Conservation (phyloP, 2,888 invertebrate genomes). For the Arge pagana region DNA sequence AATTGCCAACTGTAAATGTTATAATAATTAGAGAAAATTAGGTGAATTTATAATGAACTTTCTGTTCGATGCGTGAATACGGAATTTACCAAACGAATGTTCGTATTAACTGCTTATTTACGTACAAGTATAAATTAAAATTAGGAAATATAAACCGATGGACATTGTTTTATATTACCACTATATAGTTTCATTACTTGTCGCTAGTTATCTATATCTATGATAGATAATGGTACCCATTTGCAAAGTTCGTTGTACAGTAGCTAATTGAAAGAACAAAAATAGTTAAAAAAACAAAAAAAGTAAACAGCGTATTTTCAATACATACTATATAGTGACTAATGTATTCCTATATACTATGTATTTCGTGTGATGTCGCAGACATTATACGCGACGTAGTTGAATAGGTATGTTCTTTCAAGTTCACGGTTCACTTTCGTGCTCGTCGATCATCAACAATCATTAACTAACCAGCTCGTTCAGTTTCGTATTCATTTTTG, state of each 20-base stretch:
- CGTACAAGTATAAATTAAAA: constrained; percentile 33
- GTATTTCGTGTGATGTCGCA: too few relatives aligned
- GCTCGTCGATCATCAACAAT: too few relatives aligned
- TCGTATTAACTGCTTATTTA: constrained; percentile 34
- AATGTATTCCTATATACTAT: too few relatives aligned
- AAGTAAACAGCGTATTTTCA: too few relatives aligned
- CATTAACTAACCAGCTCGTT: too few relatives aligned
- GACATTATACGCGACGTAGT: too few relatives aligned
- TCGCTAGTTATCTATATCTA: constrained; percentile 43
- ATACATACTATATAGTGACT: too few relatives aligned
- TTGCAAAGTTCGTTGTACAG: constrained; percentile 46
- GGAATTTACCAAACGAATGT: constrained; percentile 33
- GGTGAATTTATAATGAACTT: constrained; percentile 6
- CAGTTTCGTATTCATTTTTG: too few relatives aligned
- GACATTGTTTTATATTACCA: constrained; percentile 38
- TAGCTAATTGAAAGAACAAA: neutral
- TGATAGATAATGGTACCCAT: constrained; percentile 38
- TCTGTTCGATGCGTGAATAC: constrained; percentile 44
- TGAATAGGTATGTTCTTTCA: too few relatives aligned
- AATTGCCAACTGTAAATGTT: constrained; percentile 29
- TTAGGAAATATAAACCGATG: constrained; percentile 13
- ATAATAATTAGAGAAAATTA: constrained; percentile 23
- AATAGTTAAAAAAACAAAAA: too few relatives aligned
- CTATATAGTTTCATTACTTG: constrained; percentile 47
- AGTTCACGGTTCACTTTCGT: too few relatives aligned